These are phyloP conservation scores for Tragulus kanchil DNA, from an alignment of 2,113 vertebrate genomes.

Conservation along the genomic window DNA sequence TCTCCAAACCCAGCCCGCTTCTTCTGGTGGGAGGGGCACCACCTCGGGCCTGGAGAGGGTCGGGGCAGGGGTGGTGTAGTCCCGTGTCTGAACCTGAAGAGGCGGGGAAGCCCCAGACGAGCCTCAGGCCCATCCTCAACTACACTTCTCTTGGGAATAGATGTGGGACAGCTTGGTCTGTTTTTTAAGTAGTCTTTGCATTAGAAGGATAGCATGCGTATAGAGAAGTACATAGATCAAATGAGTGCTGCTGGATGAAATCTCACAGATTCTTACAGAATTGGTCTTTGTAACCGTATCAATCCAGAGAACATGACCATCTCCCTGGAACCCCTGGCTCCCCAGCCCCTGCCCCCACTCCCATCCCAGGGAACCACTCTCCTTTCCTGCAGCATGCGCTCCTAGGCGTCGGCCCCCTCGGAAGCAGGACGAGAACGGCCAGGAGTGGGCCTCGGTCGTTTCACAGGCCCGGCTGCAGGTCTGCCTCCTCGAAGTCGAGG, in stretches of 20 bases:
- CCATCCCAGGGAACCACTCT: fast-evolving
- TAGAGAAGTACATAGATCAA: neutral
- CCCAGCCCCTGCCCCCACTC: fast-evolving
- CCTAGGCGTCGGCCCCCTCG: too few relatives aligned
- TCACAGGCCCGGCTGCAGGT: neutral
- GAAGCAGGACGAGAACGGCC: neutral
- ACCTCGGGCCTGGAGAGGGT: neutral
- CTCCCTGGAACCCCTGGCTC: neutral
- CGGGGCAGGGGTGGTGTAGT: fast-evolving
- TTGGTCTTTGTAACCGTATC: neutral
- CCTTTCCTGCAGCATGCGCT: neutral
- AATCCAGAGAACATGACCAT: neutral
- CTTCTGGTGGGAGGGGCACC: neutral
- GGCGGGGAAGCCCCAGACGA: neutral
- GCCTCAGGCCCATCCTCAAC: neutral
- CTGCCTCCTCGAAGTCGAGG: neutral
- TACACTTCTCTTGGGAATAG: neutral
- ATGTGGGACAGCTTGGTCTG: neutral
- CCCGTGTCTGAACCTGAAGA: neutral
- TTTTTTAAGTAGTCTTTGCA: neutral
- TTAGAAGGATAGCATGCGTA: neutral
- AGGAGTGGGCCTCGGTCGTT: fast-evolving
- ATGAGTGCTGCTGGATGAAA: neutral
- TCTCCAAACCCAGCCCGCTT: neutral
- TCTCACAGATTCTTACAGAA: neutral